These are phyloP conservation scores for Psilopsiagon aymara DNA, from an alignment of 2,113 vertebrate genomes.

Conservation along the genomic window DNA sequence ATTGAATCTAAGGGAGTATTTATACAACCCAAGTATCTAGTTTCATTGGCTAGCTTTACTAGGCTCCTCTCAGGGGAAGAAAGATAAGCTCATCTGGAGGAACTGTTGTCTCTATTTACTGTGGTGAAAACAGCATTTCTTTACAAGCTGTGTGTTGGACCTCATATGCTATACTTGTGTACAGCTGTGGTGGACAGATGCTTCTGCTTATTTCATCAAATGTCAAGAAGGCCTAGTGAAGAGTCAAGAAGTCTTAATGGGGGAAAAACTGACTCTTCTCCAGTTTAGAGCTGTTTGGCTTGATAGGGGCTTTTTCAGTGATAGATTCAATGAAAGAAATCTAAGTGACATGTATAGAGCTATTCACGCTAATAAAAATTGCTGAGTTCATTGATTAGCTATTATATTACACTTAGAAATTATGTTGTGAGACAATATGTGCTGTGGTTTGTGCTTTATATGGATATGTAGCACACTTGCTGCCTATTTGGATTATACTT, in stretches of 20 bases:
- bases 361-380: not conserved
- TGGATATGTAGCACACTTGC: not conserved
- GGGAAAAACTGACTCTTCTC: not conserved
- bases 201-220: not conserved
- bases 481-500: not conserved
- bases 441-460: not conserved
- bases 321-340: not conserved
- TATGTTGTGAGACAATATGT: not conserved
- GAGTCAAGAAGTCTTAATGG: not conserved
- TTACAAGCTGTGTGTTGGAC: not conserved
- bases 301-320: not conserved
- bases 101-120: not conserved
- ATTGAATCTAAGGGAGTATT: not conserved
- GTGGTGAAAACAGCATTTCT: not conserved
- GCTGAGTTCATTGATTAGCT: not conserved
- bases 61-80: not conserved
- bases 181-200: not conserved
- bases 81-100: constrained; percentile 17
- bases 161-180: not conserved
- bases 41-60: constrained; percentile 19
- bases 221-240: not conserved
- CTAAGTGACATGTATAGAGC: not conserved
- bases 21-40: not conserved
- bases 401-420: not conserved
- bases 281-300: not conserved